phyloP scores from a whole-genome alignment of 2,113 vertebrate genomes.

The Andinoacara biseriatus region DNA sequence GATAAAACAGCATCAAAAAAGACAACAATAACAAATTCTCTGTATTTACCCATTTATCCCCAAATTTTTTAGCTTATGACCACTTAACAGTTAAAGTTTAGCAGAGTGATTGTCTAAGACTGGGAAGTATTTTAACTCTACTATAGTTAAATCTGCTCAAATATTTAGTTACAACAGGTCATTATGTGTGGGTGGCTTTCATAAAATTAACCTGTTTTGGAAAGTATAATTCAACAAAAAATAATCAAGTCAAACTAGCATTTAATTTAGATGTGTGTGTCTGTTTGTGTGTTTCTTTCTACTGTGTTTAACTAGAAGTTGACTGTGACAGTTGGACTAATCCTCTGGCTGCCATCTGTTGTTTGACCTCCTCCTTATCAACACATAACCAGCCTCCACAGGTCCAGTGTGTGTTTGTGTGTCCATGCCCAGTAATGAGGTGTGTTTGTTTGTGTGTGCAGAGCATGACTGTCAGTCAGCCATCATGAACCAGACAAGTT shows the following conservation, averaged over 20 bases:
- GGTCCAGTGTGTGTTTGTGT: slow-evolving; percentile 51
- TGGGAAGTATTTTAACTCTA: neutral
- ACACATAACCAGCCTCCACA: slow-evolving; percentile 50
- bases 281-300: neutral
- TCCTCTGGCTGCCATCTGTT: slow-evolving; percentile 72
- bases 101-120: neutral
- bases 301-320: slow-evolving; percentile 55
- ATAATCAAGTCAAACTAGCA: neutral
- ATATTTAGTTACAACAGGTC: neutral
- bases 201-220: neutral
- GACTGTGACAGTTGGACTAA: slow-evolving; percentile 58
- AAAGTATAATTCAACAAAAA: neutral
- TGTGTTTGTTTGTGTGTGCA: slow-evolving; percentile 71
- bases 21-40: no score
- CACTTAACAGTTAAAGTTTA: neutral
- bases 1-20: no score
- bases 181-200: neutral
- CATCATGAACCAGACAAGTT: slow-evolving; percentile 45
- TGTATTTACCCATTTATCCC: neutral
- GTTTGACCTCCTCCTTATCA: slow-evolving; percentile 73
- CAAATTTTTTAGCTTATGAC: no score
- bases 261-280: neutral
- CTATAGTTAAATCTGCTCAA: neutral
- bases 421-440: slow-evolving; percentile 37
- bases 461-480: slow-evolving; percentile 60